A percentile compares a stretch with the other conserved stretches of the same genome.
These are phyloP conservation scores for Empis stercorea DNA, from an alignment of 2,888 invertebrate species.

Conservation along the genomic window DNA sequence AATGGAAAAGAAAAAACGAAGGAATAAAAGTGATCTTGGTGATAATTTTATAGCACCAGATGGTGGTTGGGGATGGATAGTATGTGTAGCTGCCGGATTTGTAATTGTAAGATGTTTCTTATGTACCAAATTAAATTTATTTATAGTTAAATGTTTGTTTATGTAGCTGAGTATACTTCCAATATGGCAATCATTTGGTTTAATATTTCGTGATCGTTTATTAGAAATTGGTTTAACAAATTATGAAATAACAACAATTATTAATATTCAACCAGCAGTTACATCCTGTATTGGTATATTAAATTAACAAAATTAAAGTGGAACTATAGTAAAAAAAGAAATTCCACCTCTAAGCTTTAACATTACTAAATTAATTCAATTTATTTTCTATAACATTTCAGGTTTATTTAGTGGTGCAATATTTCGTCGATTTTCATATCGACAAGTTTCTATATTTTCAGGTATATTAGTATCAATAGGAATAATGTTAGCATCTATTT, in stretches of 20 bases:
- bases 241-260: slow-evolving; percentile 54
- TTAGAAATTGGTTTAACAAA: slow-evolving; percentile 44
- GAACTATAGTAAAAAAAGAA: no score
- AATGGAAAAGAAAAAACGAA: slow-evolving; percentile 26
- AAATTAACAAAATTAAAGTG: no score
- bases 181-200: slow-evolving; percentile 57
- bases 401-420: slow-evolving; percentile 55
- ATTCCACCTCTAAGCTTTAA: no score
- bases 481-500: slow-evolving; percentile 46
- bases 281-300: slow-evolving; percentile 46
- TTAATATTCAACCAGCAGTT: slow-evolving; percentile 57
- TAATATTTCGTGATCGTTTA: slow-evolving; percentile 54
- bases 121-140: background rate
- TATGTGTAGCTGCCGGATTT: slow-evolving; percentile 55
- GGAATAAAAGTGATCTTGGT: slow-evolving; percentile 32
- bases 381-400: background rate
- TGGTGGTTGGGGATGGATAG: slow-evolving; percentile 63
- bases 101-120: slow-evolving; percentile 66
- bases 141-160: slow-evolving; percentile 7
- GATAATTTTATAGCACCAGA: slow-evolving; percentile 55
- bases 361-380: no score
- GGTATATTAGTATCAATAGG: slow-evolving; percentile 46
- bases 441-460: slow-evolving; percentile 53
- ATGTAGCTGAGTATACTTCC: slow-evolving; percentile 52
- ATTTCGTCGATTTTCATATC: slow-evolving; percentile 52